phyloP scores from a whole-genome alignment of 2,113 vertebrate species.

The Austrofundulus limnaeus region DNA sequence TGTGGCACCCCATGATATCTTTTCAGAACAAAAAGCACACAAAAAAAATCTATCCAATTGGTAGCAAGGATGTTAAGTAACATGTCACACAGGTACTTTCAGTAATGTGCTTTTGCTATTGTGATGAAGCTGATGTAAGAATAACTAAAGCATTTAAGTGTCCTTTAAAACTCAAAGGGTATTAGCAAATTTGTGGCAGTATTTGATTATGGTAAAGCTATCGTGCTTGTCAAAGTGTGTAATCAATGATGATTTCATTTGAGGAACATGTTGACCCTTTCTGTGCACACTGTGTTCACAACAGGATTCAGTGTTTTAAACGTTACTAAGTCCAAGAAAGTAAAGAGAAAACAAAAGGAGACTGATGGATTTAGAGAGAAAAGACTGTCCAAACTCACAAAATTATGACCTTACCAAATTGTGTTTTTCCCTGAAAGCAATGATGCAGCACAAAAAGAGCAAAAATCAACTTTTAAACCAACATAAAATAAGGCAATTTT shows the following conservation, averaged over 20 bases:
- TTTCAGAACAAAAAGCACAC: conserved; percentile 45
- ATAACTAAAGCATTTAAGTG: conserved; percentile 42
- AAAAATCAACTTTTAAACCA: conserved; percentile 27
- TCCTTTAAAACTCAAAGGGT: conserved; percentile 42
- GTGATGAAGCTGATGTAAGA: conserved; percentile 45
- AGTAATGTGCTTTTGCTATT: conserved; percentile 54
- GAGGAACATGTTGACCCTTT: conserved; percentile 48
- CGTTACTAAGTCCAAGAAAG: too few species aligned
- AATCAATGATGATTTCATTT: conserved; percentile 50
- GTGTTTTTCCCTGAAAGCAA: conserved; percentile 6
- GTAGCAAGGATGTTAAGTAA: conserved; percentile 50
- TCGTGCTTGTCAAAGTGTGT: conserved; percentile 44
- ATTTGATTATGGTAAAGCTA: not conserved
- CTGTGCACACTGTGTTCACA: conserved; percentile 33
- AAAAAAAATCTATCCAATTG: conserved; percentile 6
- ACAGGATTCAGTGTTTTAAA: too few species aligned
- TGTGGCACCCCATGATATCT: conserved; percentile 58
- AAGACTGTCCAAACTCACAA: not conserved
- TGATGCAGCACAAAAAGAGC: conserved; percentile 13
- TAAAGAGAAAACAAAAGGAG: conserved; percentile 6
- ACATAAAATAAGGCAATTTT: conserved; percentile 7
- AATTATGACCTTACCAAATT: conserved; percentile 1
- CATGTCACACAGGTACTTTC: conserved; percentile 40
- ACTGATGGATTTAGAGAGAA: conserved; percentile 14
- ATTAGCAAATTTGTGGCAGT: conserved; percentile 22